Evolutionary conservation across 2,797 vertebrate species (phyloP), one percentile per base, ranked within the genome.

Genomic region (Spinibarbus caldwelli): DNA sequence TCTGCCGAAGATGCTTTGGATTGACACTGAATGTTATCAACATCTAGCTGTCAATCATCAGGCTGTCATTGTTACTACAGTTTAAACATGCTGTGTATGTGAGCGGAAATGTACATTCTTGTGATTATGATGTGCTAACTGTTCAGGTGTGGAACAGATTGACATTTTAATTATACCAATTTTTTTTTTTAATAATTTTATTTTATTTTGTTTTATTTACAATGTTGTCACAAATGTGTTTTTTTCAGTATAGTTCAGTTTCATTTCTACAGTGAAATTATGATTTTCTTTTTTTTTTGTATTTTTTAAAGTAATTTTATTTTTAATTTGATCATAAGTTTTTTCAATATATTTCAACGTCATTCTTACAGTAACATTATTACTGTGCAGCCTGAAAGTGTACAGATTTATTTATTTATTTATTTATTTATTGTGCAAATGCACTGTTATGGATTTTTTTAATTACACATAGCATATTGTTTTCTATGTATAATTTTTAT

Each of bases 1-100:
- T 49, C 72, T 41, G 21, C 38, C 45, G 47, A 68, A 78, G 31
- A 84, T 78, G 73, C 64, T 17, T 67, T 31, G n/a, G 31, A 84
- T 70, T 54, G 31, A 76, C 21, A 21, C 45, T 82, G 29, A 34
- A 64, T 59, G 26, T 45, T 64, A 34, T 75, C 54, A 73, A 19
- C 70, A 82, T 64, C 41, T 73, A 17, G 7, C 70, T 82, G 68
- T 82, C 80, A 82, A 31, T 82, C 80, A 82, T 57, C 26, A 70
- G 34, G 66, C 17, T 71, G 15, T 57, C 36, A 6, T 21, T 21
- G 36, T 82, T n/a, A 15, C 36, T 52, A 54, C 9, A 29, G 15
- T 72, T 12, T 43, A 14, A 29, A 57, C 23, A 41, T 4, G 38
- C 31, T 36, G 47, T 54, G 67, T 82, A 9, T 23, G 52, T 31